A percentile compares a stretch with the other conserved stretches of the same genome.
These are phyloP conservation scores for Ciconia maguari DNA, from an alignment of 2,113 vertebrate species.

Conservation along the genomic window DNA sequence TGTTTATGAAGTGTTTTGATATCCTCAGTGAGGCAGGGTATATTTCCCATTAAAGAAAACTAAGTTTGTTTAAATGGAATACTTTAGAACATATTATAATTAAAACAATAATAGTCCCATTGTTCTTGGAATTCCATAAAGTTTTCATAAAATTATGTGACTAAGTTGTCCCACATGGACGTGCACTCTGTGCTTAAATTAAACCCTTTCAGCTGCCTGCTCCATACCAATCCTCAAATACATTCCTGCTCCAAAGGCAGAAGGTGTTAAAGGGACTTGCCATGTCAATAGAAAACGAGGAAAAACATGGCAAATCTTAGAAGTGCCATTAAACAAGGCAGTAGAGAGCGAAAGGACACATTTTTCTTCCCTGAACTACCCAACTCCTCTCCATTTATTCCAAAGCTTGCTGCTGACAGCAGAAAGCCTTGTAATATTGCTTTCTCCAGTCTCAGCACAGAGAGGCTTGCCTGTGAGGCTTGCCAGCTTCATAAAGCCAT, in stretches of 20 bases:
- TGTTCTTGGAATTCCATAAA: neutral
- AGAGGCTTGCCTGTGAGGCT: neutral
- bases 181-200: neutral
- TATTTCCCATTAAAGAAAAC: neutral
- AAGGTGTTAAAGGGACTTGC: neutral
- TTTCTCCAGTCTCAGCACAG: neutral
- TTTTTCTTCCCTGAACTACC: neutral
- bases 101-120: neutral
- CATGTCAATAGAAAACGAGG: neutral
- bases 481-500: neutral
- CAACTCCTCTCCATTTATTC: neutral
- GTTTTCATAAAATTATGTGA: neutral
- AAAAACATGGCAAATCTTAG: neutral
- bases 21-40: neutral
- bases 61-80: neutral
- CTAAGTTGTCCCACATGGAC: neutral
- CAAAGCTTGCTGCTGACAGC: neutral
- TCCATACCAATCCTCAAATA: neutral
- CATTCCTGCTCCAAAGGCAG: neutral
- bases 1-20: conserved; percentile 1
- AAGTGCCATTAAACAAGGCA: neutral
- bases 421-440: neutral
- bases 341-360: neutral
- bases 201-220: neutral
- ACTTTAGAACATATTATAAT: neutral